Evolutionary conservation across 2,797 vertebrate species (phyloP), one percentile per base, ranked within the genome.

Genomic region (Hoplostethus mediterraneus): DNA sequence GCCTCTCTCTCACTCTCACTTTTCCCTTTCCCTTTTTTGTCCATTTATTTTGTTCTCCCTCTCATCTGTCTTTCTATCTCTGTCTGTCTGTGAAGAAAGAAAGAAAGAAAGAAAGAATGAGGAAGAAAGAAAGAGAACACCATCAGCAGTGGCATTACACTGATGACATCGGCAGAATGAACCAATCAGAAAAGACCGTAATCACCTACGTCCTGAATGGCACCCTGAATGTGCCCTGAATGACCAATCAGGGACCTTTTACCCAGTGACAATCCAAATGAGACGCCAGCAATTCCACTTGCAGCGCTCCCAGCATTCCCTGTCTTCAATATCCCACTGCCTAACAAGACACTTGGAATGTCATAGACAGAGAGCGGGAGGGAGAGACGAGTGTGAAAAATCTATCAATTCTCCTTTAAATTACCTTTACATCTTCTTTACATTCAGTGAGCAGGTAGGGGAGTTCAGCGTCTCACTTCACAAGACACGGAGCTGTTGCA

Each of bases 21-120:
- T 9, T n/a, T 33, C 30, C 17, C 44, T 77, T 33, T 77, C 72
- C 63, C 77, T 79, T 74, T 79, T 77, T 48, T 59, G n/a, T 74
- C 40, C 63, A 68, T 69, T 57, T 53, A 17, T 60, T 76, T 59
- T 76, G 55, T 51, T 42, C 48, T 59, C 38, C 31, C 31, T 4
- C 30, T 25, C 11, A 36, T 53, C 49, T 21, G 21, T 56, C 33
- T 36, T 13, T 36, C 58, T 59, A 65, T 49, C 28, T 30, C 25
- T 53, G 59, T 28, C 45, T 13, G n/a, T 44, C 58, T 45, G 17
- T 25, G 25, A 25, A n/a, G 21, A 51, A 51, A 17, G 17, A 51
- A 25, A n/a, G 21, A 51, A 51, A 17, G 17, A 51, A 5, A 52
- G 11, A 11, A 16, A 8, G 9, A 28, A 17, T 11, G 10, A 17